Base-by-base conservation (phyloP, 2,888 invertebrate species). In the Euzetes globulus region DNA sequence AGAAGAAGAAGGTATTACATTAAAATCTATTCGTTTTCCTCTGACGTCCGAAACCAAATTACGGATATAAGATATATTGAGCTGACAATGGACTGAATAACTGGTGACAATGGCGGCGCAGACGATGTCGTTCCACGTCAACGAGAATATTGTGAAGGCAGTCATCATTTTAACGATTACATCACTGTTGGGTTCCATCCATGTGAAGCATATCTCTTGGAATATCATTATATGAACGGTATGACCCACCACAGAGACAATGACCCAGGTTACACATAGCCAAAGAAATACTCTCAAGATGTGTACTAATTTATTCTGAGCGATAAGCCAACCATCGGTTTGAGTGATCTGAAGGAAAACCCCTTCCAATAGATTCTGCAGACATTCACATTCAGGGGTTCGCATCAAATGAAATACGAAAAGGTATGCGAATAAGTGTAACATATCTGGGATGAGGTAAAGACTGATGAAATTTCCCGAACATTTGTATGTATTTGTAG, bases 81-180 rank as follows among this genome's bases (percentile, higher is more conserved):
- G 83, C 82, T 91, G 90, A 70, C 90, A 90, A 84, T 92, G 91
- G 27, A 92, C 85, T 79, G 91, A 91, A 82, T 91, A 92, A 82
- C 90, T 91, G 41, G 90, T 89, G 77, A 91, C 87, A 72, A 91
- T 87, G 4, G 91, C 89, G n/a, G 90, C 89, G 83, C 91, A 91
- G 73, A 91, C 88, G 83, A 90, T 87, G 81, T 92, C 91, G 80
- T 91, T 91, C 82, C 88, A 88, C 76, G 90, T 82, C 13, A 91
- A 89, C 77, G 89, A 88, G 55, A 88, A 81, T 37, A 90, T 86
- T 75, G 91, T 82, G 9, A 88, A 80, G 47, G 88, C 83, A 83
- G 89, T 88, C 63, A 88, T 80, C 19, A 72, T 27, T n/a, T 15
- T 15, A 17, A 50, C 29, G n/a, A 58, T 6, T 6, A 52, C 9